These are phyloP conservation scores for Spea multiplicata DNA, from an alignment of 2,113 vertebrate species.

Conservation along the genomic window DNA sequence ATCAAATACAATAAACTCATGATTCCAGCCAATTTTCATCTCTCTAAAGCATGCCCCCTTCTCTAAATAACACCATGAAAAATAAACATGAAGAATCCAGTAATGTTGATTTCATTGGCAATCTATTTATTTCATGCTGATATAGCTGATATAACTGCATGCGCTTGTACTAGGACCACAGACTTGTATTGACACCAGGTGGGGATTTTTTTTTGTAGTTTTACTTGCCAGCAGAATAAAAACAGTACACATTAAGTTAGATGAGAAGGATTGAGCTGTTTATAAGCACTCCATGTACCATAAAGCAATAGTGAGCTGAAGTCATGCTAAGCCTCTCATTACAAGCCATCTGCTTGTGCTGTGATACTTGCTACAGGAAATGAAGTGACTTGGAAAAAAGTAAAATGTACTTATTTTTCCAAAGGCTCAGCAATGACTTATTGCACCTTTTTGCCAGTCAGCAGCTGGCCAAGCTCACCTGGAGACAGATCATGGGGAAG, in stretches of 20 bases:
- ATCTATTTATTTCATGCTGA: not conserved
- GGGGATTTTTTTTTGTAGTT: not conserved
- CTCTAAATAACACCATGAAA: not conserved
- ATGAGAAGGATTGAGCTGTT: conserved; percentile 16
- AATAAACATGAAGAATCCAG: not conserved
- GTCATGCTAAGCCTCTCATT: conserved; percentile 10
- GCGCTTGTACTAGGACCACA: not conserved
- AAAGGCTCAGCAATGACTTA: not conserved
- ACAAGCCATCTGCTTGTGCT: not conserved
- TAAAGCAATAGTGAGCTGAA: not conserved
- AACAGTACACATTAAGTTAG: not conserved
- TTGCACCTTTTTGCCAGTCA: too few relatives aligned
- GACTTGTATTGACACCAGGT: not conserved
- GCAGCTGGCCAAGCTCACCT: too few relatives aligned
- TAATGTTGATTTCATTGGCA: not conserved
- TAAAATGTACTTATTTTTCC: not conserved
- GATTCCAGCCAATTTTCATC: not conserved
- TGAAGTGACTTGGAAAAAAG: not conserved
- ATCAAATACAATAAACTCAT: not conserved
- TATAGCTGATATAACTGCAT: not conserved
- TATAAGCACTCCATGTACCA: conserved; percentile 7
- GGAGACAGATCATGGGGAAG: too few relatives aligned
- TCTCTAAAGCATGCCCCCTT: not conserved
- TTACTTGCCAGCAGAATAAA: not conserved
- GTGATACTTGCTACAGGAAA: not conserved